phyloP scores from a whole-genome alignment of 1,140 invertebrate genomes.

The Mercenaria mercenaria region DNA sequence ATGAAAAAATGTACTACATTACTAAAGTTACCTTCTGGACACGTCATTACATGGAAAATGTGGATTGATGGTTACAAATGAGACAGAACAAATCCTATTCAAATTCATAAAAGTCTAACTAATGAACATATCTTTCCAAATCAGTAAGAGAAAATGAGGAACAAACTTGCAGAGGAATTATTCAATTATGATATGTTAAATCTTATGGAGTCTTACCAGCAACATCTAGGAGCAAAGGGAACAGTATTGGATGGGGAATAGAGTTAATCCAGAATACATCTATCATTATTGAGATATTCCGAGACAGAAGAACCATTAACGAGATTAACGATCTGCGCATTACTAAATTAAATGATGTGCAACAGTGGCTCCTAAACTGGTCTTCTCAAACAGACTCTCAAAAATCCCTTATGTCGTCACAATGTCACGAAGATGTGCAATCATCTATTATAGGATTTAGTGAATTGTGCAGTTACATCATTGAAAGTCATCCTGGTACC shows the following conservation, averaged over 20 bases:
- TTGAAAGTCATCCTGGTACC: constrained; percentile 37
- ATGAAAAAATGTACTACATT: background rate
- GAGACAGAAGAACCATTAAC: constrained; percentile 42
- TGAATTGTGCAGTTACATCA: constrained; percentile 44
- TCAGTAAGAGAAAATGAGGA: constrained; percentile 52
- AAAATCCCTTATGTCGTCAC: constrained; percentile 25
- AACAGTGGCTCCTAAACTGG: constrained; percentile 58
- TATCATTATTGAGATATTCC: constrained; percentile 43
- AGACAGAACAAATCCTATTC: constrained; percentile 48
- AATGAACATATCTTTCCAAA: constrained; percentile 56
- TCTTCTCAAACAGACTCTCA: background rate
- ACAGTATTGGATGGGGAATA: background rate
- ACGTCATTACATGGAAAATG: constrained; percentile 34
- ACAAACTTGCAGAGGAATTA: constrained; percentile 52
- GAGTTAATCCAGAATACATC: constrained; percentile 5
- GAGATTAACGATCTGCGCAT: background rate
- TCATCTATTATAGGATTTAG: constrained; percentile 52
- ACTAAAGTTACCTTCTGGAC: constrained; percentile 35
- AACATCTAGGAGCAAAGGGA: constrained; percentile 45
- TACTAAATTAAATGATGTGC: constrained; percentile 31
- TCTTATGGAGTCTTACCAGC: constrained; percentile 56
- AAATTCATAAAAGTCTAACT: constrained; percentile 53
- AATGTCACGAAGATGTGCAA: constrained; percentile 43
- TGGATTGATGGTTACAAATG: constrained; percentile 49
- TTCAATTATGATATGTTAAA: constrained; percentile 33